Conservation (phyloP, 64 coral and sea anemone species). For the Catalaphyllia jardinei region DNA sequence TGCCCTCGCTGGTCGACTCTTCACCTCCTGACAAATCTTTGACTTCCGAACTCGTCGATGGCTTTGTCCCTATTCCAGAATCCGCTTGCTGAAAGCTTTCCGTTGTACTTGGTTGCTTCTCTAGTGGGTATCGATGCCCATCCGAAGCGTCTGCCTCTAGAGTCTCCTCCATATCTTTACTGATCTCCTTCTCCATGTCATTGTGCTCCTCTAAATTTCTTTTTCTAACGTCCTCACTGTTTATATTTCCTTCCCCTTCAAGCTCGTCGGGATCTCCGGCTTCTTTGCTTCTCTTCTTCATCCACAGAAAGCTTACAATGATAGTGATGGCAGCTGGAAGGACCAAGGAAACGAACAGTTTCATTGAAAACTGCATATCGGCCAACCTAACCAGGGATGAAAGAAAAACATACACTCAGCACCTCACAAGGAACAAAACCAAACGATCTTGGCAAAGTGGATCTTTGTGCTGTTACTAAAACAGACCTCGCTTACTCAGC, state of each 20-base stretch:
- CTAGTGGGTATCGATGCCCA: background rate
- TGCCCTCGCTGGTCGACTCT: constrained; percentile 78
- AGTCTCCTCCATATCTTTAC: background rate
- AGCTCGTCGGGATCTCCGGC: constrained; percentile 18
- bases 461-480: background rate
- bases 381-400: background rate
- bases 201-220: background rate
- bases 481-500: background rate
- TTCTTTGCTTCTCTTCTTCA: constrained; percentile 54
- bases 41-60: constrained; percentile 50
- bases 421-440: background rate
- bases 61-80: constrained; percentile 74
- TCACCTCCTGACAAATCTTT: constrained; percentile 64
- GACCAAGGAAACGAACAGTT: constrained; percentile 52
- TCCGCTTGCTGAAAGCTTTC: constrained; percentile 49
- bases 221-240: background rate
- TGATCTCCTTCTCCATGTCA: background rate
- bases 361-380: constrained; percentile 58
- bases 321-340: constrained; percentile 78
- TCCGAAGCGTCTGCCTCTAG: background rate
- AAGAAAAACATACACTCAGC: background rate
- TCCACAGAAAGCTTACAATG: constrained; percentile 75
- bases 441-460: background rate
- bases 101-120: constrained; percentile 25
- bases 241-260: background rate